Evolutionary conservation across 1,140 invertebrate species (phyloP), one percentile per base, ranked within the genome.

Genomic region (Idris sp.): DNA sequence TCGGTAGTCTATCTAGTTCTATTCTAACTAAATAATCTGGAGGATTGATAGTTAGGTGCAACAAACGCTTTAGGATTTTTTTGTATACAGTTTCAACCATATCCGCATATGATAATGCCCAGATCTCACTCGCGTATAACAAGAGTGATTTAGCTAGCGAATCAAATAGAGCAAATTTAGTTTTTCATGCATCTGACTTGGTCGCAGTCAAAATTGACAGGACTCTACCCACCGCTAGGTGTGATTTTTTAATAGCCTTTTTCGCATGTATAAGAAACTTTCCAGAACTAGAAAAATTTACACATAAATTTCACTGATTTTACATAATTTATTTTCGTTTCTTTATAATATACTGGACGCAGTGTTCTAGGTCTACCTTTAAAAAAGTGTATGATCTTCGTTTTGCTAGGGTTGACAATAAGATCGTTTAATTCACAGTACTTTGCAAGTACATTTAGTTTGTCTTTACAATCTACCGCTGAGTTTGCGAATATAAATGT

Each of bases 281-380:
- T 2, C 33, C 33, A 13, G 33, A 36, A 36, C 13, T 3, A 13
- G 33, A 13, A 36, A 36, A 36, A 8, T 36, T 11, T 1, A 36
- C 13, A 13, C 33, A n/a, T 13, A 36, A 11, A 36, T 36, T 36
- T 36, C 2, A 8, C 8, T 36, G 33, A 10, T 36, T 36, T 36
- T 2, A 36, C 13, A 14, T 14, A 36, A 11, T 36, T 8, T 13
- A 36, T 3, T 13, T 3, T 11, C 2, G 13, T 14, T 2, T 13
- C 33, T 14, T 36, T 5, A 36, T 36, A 36, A 13, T 36, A 36
- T 6, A 36, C 1, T 13, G 33, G 11, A 3, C 33, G n/a, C 13
- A 13, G 3, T 36, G 2, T 36, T 22, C 19, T 22, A 22, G 19
- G 19, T 22, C 19, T 22, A 22, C 19, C 19, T 2, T 22, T 22